Conservation (phyloP, 2,888 invertebrate species). For the Caprella mutica region DNA sequence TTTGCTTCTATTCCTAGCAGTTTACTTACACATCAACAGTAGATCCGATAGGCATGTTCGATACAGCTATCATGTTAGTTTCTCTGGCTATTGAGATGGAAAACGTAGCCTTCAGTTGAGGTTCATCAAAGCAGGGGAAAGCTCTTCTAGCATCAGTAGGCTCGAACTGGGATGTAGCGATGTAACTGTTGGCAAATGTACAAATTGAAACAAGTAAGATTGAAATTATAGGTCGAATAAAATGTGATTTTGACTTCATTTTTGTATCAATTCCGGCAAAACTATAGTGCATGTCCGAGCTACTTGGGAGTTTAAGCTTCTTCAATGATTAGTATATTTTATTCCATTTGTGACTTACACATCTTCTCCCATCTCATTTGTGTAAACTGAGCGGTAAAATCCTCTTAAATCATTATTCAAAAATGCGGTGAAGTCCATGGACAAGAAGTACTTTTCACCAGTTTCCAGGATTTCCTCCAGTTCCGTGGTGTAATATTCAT, state of each 20-base stretch:
- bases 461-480: constrained; percentile 49
- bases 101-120: constrained; percentile 65
- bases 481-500: constrained; percentile 59
- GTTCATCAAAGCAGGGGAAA: constrained; percentile 79
- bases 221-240: too few species aligned
- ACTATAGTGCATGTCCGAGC: too few species aligned
- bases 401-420: constrained; percentile 65
- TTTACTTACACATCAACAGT: too few species aligned
- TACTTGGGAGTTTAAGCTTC: too few species aligned
- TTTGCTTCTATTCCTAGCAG: too few species aligned
- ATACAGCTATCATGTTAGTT: constrained; percentile 55
- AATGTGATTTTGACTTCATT: too few species aligned
- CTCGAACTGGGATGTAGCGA: constrained; percentile 42
- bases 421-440: constrained; percentile 57
- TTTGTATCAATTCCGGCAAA: too few species aligned
- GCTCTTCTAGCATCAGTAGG: constrained; percentile 44
- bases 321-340: background rate
- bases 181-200: constrained; percentile 36
- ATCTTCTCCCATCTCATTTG: too few species aligned
- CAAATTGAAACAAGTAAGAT: too few species aligned
- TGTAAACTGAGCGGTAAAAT: constrained; percentile 70
- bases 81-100: constrained; percentile 62
- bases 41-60: constrained; percentile 56
- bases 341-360: constrained; percentile 50
- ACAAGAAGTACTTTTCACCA: constrained; percentile 53